These are phyloP conservation scores for Mythimna impura DNA, from an alignment of 2,888 invertebrate genomes.

Conservation along the genomic window DNA sequence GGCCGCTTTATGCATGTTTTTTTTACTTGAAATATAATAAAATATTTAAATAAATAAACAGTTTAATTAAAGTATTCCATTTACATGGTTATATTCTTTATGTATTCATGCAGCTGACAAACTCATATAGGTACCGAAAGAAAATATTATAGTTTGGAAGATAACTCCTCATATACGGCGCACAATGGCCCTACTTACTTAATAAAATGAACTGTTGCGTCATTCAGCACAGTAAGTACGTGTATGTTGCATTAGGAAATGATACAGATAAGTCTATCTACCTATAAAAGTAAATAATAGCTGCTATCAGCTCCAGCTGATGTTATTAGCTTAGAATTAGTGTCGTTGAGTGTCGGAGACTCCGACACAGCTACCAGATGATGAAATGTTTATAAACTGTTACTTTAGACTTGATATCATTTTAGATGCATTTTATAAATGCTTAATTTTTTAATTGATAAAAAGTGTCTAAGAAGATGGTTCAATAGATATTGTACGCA, in stretches of 20 bases:
- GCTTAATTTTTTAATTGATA: not conserved
- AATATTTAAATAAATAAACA: not conserved
- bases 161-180: not conserved
- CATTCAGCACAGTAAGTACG: not conserved
- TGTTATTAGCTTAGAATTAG: not conserved
- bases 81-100: too few species aligned
- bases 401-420: not conserved
- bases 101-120: not conserved
- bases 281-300: conserved; percentile 15
- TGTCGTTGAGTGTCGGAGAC: not conserved
- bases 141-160: not conserved
- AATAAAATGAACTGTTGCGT: not conserved
- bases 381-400: conserved; percentile 16
- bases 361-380: conserved; percentile 11
- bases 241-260: conserved; percentile 5
- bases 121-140: not conserved
- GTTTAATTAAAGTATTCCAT: not conserved
- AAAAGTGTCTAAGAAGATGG: not conserved
- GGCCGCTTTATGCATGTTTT: too few species aligned
- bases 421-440: not conserved
- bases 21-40: too few species aligned
- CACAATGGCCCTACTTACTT: too few species aligned
- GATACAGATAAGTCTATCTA: not conserved
- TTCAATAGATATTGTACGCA: too few species aligned
- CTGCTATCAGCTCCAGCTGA: conserved; percentile 9